Conservation (phyloP, 2,113 vertebrate species). For the Phalacrocorax pelagicus region DNA sequence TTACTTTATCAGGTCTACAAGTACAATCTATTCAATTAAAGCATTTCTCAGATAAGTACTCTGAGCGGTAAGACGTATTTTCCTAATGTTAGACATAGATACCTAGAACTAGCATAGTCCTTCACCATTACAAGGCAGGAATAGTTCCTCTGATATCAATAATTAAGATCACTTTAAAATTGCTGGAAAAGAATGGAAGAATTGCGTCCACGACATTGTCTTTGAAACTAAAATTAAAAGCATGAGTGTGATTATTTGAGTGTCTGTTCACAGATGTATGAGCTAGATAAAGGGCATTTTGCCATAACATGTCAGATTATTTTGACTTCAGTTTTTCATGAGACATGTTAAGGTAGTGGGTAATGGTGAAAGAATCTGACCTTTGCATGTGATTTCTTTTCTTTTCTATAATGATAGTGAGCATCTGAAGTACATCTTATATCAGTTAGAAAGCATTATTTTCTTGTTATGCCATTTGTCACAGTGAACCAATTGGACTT, state of each 20-base stretch:
- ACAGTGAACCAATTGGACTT: background rate
- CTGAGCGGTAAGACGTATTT: background rate
- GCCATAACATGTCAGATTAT: constrained; percentile 48
- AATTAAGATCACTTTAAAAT: constrained; percentile 9
- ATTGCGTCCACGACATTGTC: background rate
- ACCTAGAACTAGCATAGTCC: background rate
- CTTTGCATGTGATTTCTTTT: constrained; percentile 4
- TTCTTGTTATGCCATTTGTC: background rate
- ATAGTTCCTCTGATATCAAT: background rate
- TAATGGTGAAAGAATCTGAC: constrained; percentile 45
- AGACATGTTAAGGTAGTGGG: constrained; percentile 35
- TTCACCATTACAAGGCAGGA: background rate
- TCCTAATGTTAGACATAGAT: background rate
- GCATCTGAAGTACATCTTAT: constrained; percentile 14
- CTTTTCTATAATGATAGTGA: constrained; percentile 21
- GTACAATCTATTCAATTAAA: constrained; percentile 44
- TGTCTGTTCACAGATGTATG: constrained; percentile 23
- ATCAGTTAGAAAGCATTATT: background rate
- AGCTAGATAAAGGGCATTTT: constrained; percentile 51
- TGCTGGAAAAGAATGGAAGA: constrained; percentile 16
- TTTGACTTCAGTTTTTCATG: constrained; percentile 46
- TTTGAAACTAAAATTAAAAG: constrained; percentile 47
- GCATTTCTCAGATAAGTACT: background rate
- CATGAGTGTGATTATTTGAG: constrained; percentile 32
- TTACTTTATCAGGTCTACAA: constrained; percentile 28